These are phyloP conservation scores for Lasioglossum malachurum DNA, from an alignment of 2,888 invertebrate species.

Conservation along the genomic window DNA sequence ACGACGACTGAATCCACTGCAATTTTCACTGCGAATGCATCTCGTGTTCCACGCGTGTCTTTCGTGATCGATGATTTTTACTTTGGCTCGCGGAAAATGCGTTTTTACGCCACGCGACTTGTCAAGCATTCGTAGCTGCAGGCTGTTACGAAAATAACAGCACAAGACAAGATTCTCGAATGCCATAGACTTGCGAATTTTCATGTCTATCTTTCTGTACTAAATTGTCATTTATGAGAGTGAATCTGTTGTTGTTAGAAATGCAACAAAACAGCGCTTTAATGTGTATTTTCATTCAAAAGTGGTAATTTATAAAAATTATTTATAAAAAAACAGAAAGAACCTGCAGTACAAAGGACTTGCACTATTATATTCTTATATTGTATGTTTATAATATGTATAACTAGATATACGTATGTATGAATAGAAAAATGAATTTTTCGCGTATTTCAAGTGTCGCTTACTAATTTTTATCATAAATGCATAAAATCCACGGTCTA, in stretches of 20 bases:
- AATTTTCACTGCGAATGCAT: constrained; percentile 14
- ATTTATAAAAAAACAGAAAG: too few relatives aligned
- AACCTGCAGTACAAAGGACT: too few relatives aligned
- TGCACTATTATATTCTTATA: too few relatives aligned
- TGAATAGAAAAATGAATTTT: too few relatives aligned
- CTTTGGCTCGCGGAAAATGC: not conserved
- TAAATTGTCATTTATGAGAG: not conserved
- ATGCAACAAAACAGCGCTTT: too few relatives aligned
- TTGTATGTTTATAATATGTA: too few relatives aligned
- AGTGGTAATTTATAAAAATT: not conserved
- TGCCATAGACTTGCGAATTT: not conserved
- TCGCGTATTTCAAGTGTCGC: not conserved
- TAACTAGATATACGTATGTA: too few relatives aligned
- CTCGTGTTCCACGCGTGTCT: not conserved
- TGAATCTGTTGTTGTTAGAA: not conserved
- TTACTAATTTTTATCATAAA: not conserved
- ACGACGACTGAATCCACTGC: constrained; percentile 15
- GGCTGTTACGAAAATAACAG: not conserved
- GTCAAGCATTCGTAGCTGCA: not conserved
- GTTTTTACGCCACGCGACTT: not conserved
- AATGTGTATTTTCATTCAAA: not conserved
- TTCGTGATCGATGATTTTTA: not conserved
- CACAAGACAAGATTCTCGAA: not conserved
- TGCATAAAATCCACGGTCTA: not conserved
- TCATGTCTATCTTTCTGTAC: not conserved